Evolutionary conservation across 1,140 invertebrate genomes (phyloP).

Genomic region (Drosophila serrata): DNA sequence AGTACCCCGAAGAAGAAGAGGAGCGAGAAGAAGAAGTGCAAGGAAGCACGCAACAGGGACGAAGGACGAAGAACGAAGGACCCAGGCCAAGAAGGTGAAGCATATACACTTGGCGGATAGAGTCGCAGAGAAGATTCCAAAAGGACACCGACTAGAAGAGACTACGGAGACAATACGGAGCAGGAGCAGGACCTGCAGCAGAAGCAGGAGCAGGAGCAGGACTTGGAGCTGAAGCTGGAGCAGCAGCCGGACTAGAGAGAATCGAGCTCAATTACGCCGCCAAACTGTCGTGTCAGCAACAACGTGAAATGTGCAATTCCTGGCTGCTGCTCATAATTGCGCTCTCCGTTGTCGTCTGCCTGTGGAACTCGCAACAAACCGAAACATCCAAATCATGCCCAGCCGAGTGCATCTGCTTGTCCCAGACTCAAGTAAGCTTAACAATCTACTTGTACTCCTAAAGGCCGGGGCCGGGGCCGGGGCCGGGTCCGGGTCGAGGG

Average conservation of each 20-base stretch:
- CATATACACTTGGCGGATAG: slow-evolving; percentile 1
- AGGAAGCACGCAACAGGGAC: slow-evolving; percentile 28
- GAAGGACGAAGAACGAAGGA: not conserved
- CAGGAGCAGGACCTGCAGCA: slow-evolving; percentile 19
- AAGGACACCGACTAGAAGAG: not conserved
- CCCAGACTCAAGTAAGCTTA: slow-evolving; percentile 91
- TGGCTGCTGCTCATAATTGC: slow-evolving; percentile 85
- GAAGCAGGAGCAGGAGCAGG: not conserved
- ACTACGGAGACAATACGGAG: not conserved
- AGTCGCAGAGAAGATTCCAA: not conserved
- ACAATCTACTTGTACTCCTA: slow-evolving; percentile 58
- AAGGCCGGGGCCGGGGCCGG: too few relatives aligned
- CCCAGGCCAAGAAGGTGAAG: slow-evolving; percentile 22
- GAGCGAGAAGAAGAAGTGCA: slow-evolving; percentile 5
- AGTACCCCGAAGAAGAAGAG: slow-evolving; percentile 13
- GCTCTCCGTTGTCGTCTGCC: slow-evolving; percentile 85
- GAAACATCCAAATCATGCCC: slow-evolving; percentile 87
- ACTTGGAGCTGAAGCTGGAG: slow-evolving; percentile 6
- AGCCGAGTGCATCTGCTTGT: slow-evolving; percentile 92
- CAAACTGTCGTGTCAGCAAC: slow-evolving; percentile 83
- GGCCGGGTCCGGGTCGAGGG: not conserved
- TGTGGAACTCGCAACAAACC: slow-evolving; percentile 85
- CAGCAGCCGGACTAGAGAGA: slow-evolving; percentile 63
- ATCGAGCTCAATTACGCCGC: slow-evolving; percentile 84
- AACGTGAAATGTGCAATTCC: slow-evolving; percentile 85